These are phyloP conservation scores for Tenthredo amoena DNA, from an alignment of 2,888 invertebrate species.

Conservation along the genomic window DNA sequence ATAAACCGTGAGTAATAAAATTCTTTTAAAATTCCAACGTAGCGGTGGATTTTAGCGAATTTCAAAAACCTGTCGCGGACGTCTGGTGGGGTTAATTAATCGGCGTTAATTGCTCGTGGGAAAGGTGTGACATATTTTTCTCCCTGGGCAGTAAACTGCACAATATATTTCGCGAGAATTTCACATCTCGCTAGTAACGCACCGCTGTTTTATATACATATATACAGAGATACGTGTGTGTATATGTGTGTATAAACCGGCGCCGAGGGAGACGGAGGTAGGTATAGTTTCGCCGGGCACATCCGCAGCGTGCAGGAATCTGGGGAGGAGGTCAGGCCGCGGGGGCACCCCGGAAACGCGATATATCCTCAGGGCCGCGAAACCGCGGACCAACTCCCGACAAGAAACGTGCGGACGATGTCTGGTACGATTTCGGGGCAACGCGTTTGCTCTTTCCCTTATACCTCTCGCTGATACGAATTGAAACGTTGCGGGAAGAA, in stretches of 20 bases:
- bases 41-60: background rate
- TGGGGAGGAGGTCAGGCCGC: conserved; percentile 62
- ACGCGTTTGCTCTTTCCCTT: conserved; percentile 12
- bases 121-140: conserved; percentile 36
- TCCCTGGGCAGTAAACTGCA: background rate
- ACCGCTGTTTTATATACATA: background rate
- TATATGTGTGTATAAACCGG: conserved; percentile 4
- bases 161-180: background rate
- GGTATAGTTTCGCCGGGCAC: conserved; percentile 53
- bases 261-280: conserved; percentile 24
- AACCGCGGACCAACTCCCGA: conserved; percentile 46
- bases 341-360: conserved; percentile 68
- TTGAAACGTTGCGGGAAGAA: background rate
- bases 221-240: background rate
- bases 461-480: background rate
- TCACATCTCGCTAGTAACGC: background rate
- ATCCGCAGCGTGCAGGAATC: conserved; percentile 67
- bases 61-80: conserved; percentile 3
- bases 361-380: conserved; percentile 62
- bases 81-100: conserved; percentile 26
- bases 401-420: conserved; percentile 46
- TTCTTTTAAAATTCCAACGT: background rate
- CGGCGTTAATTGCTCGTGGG: conserved; percentile 33
- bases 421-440: conserved; percentile 37
- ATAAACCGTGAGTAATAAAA: background rate